These are phyloP conservation scores for Cynaeus angustus DNA, from an alignment of 2,888 invertebrate species.

Conservation along the genomic window DNA sequence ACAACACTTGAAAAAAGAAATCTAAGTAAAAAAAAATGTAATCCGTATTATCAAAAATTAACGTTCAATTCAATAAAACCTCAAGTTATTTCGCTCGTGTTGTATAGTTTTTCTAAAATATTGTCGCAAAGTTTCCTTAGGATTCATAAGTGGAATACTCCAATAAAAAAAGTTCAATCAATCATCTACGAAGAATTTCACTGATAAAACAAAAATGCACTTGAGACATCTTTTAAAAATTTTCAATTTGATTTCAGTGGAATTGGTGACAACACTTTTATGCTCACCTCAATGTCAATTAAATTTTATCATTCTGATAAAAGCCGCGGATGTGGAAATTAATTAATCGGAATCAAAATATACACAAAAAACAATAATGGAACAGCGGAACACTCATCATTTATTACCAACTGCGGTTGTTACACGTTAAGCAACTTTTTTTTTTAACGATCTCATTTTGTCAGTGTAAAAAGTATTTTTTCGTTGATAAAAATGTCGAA, in stretches of 20 bases:
- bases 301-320: constrained; percentile 2
- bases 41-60: too few species aligned
- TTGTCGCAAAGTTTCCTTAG: too few species aligned
- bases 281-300: constrained; percentile 1
- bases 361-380: neutral
- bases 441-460: neutral
- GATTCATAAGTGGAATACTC: too few species aligned
- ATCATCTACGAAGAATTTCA: too few species aligned
- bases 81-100: too few species aligned
- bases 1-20: too few species aligned
- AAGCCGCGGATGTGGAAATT: constrained; percentile 1
- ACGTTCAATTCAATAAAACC: too few species aligned
- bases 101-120: too few species aligned
- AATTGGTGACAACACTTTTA: neutral
- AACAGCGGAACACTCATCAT: neutral
- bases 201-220: neutral
- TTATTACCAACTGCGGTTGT: neutral
- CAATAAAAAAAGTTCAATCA: too few species aligned
- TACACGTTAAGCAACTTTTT: neutral
- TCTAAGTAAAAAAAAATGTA: too few species aligned
- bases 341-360: constrained; percentile 10
- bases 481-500: neutral
- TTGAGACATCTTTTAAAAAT: neutral
- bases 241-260: neutral
- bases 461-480: neutral